These are phyloP conservation scores for Cyphomyrus plagiostoma DNA, from an alignment of 2,113 vertebrate genomes.

Conservation along the genomic window DNA sequence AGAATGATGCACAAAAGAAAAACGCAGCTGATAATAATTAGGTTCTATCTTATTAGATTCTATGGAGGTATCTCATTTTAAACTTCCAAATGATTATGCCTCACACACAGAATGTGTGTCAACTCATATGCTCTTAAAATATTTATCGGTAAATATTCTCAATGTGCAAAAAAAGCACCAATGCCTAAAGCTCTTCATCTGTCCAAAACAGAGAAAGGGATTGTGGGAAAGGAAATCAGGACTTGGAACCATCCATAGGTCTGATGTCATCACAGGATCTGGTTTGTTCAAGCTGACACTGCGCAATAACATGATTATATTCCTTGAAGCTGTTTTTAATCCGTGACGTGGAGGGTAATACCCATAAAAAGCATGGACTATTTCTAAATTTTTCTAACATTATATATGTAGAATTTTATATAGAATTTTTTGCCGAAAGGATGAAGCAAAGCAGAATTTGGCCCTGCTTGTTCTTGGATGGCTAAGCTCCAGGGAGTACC, in stretches of 20 bases:
- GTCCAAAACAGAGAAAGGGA: conserved; percentile 15
- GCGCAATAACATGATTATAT: background rate
- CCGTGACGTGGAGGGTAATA: background rate
- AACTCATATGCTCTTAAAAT: background rate
- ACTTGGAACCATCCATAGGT: background rate
- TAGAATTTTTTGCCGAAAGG: background rate
- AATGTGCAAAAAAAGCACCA: background rate
- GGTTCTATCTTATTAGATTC: background rate
- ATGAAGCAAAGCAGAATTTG: background rate
- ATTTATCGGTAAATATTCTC: background rate
- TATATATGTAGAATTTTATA: background rate
- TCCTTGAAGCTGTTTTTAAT: background rate
- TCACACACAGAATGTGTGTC: background rate
- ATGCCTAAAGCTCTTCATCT: conserved; percentile 4
- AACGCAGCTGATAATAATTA: background rate
- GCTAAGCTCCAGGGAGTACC: background rate
- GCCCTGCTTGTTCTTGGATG: background rate
- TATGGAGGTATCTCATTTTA: background rate
- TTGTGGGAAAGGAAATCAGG: conserved; percentile 4
- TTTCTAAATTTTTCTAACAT: background rate
- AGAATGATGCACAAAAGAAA: no score
- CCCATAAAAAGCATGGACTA: background rate
- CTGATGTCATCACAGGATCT: conserved; percentile 3
- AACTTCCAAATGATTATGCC: background rate
- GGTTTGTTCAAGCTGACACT: background rate